Evolutionary conservation across 1,140 invertebrate genomes (phyloP), one percentile per base, ranked within the genome.

Genomic region (Tetramorium alpestre): DNA sequence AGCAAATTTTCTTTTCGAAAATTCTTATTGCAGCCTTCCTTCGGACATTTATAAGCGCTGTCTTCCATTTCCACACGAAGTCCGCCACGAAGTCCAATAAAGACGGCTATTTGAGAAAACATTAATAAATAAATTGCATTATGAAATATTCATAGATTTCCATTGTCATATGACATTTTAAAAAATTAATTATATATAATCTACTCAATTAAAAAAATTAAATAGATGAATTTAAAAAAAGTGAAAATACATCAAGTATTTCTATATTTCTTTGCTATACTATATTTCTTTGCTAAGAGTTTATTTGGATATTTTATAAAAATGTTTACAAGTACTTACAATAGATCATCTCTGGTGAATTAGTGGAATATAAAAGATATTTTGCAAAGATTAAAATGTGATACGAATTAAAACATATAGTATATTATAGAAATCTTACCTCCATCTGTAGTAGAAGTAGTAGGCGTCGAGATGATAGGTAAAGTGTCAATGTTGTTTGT

Each of bases 1-100:
- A 99, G 95, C 41, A 99, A 96, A 90, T 98, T 98, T 91, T 99
- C 98, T 93, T 98, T 99, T 25, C 98, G 96, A 93, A 99, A 99
- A 86, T 97, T 97, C 95, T 99, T 99, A 16, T 96, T 96, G 93
- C 98, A 99, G 6, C 97, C 97, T 77, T 97, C 97, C 76, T 98
- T 97, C 0, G 97, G 97, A 94, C 98, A 99, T 38, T 97, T 96
- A 62, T 97, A 97, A 11, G 97, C 95, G 90, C 97, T 97, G 54
- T 98, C 96, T 70, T 97, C 96, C 81, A 97, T 96, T 94, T 97
- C 96, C 2, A 97, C 97, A 92, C 97, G 97, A 16, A 97, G 89
- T 13, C 96, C 96, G 18, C 97, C 97, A 65, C 76, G 54, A 47
- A 78, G 41, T 65, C 76, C 76, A 80, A 97, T 97, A 60, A 96